Evolutionary conservation across 2,888 invertebrate species (phyloP).

Genomic region (Dexiosoma caninum): DNA sequence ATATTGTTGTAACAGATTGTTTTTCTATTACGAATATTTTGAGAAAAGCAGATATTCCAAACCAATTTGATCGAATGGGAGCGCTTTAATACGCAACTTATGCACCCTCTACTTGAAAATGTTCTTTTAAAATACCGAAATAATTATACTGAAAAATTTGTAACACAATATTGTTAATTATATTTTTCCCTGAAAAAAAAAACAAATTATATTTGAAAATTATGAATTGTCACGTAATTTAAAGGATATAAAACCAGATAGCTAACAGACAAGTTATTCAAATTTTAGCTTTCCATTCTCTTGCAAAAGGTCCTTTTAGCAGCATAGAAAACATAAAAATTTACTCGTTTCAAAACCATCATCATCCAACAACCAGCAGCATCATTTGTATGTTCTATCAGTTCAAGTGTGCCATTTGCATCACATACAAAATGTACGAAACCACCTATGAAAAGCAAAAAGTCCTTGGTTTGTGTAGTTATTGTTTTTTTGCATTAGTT

Average conservation of each 20-base stretch:
- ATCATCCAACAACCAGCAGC: neutral
- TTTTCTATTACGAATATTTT: too few relatives aligned
- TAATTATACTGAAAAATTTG: too few relatives aligned
- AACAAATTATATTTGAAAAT: conserved; percentile 18
- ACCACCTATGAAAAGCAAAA: neutral
- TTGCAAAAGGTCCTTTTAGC: neutral
- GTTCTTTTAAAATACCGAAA: neutral
- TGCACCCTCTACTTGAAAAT: too few relatives aligned
- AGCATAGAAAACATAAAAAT: neutral
- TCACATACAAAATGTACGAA: neutral
- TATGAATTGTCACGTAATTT: conserved; percentile 35
- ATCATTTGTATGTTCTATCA: neutral
- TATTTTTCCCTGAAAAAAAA: neutral
- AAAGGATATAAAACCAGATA: neutral
- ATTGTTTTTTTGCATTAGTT: conserved; percentile 10
- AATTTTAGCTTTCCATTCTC: neutral
- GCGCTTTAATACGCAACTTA: too few relatives aligned
- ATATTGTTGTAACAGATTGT: too few relatives aligned
- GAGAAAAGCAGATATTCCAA: too few relatives aligned
- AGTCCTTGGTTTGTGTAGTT: neutral
- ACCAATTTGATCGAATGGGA: too few relatives aligned
- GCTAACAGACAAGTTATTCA: neutral
- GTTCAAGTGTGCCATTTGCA: neutral
- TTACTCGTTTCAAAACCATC: neutral
- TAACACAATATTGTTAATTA: too few relatives aligned